Evolutionary conservation across 64 coral and sea anemone species (phyloP).

Genomic region (Actinia tenebrosa): DNA sequence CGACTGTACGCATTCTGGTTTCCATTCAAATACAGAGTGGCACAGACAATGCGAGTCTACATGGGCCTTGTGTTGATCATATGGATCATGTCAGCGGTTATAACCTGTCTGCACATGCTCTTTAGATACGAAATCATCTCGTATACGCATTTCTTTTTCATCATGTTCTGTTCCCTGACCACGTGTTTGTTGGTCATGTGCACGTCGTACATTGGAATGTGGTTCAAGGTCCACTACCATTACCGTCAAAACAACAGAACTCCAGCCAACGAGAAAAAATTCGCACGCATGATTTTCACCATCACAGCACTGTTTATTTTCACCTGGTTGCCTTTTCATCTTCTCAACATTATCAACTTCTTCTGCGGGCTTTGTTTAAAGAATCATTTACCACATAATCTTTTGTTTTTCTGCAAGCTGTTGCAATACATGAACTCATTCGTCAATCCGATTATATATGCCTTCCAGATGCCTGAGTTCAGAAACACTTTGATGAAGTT

Average conservation of each 20-base stretch:
- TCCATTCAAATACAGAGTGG: conserved; percentile 26
- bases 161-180: conserved; percentile 37
- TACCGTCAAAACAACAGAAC: conserved; percentile 6
- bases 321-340: conserved; percentile 61
- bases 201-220: conserved; percentile 42
- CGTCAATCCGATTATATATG: conserved; percentile 61
- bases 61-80: conserved; percentile 9
- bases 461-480: conserved; percentile 64
- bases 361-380: conserved; percentile 52
- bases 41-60: not conserved
- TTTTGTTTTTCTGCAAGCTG: conserved; percentile 58
- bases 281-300: conserved; percentile 56
- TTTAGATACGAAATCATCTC: conserved; percentile 30
- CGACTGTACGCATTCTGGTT: conserved; percentile 46
- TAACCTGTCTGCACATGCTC: conserved; percentile 52
- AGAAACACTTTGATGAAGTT: conserved; percentile 20
- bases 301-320: conserved; percentile 49
- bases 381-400: conserved; percentile 12
- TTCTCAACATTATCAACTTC: conserved; percentile 67
- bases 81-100: conserved; percentile 33
- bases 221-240: conserved; percentile 41
- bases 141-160: conserved; percentile 52
- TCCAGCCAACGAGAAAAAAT: conserved; percentile 21
- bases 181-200: conserved; percentile 44
- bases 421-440: conserved; percentile 60